phyloP scores from a whole-genome alignment of 1,140 invertebrate species.

The Cherax destructor region DNA sequence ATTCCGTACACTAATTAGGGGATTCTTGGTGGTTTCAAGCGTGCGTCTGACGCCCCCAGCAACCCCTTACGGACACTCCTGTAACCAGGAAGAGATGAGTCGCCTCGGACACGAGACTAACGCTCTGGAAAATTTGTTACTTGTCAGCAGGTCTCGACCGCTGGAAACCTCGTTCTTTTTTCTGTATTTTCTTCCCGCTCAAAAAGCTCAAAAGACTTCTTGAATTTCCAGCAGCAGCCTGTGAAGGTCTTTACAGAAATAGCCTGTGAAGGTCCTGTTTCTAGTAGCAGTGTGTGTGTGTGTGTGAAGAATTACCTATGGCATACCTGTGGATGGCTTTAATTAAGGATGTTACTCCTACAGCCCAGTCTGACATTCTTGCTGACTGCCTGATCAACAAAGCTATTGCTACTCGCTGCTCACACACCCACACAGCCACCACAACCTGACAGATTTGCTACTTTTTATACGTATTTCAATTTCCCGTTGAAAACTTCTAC shows the following conservation, averaged over 20 bases:
- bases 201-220: not conserved
- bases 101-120: constrained; percentile 51
- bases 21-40: constrained; percentile 3
- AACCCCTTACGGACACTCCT: not conserved
- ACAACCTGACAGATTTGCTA: no score
- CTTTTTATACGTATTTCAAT: no score
- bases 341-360: no score
- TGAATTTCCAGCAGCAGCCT: constrained; percentile 19
- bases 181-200: constrained; percentile 19
- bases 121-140: constrained; percentile 66
- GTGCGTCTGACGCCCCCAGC: not conserved
- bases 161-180: constrained; percentile 23
- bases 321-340: no score
- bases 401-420: no score
- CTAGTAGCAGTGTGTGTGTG: no score
- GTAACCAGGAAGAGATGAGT: constrained; percentile 51
- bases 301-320: no score
- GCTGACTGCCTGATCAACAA: no score
- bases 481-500: no score
- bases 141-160: constrained; percentile 50
- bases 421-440: no score
- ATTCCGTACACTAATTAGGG: constrained; percentile 28
- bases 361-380: no score
- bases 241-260: not conserved
- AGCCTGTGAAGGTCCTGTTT: not conserved